A percentile compares a stretch with the other conserved stretches of the same genome.
These are phyloP conservation scores for Ctenicera cuprea DNA, from an alignment of 2,888 invertebrate species.

Conservation along the genomic window DNA sequence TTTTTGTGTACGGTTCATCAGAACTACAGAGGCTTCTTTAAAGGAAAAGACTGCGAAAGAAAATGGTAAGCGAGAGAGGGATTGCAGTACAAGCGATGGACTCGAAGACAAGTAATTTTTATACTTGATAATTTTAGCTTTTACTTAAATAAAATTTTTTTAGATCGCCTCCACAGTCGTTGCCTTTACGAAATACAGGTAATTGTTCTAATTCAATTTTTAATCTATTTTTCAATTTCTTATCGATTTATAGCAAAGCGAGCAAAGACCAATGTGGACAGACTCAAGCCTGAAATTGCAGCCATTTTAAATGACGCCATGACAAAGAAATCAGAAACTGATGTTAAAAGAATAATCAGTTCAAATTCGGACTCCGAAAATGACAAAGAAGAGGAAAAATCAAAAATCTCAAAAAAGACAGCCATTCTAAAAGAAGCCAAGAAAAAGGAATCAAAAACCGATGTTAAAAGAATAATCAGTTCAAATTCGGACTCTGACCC, in stretches of 20 bases:
- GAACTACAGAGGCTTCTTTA: not conserved
- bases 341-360: not conserved
- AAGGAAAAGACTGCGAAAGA: not conserved
- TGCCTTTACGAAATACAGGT: slow-evolving; percentile 17
- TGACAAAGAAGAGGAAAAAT: no score
- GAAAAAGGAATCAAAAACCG: not conserved
- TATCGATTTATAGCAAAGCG: slow-evolving; percentile 45
- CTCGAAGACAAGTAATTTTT: not conserved
- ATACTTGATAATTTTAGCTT: not conserved
- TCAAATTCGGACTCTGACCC: no score
- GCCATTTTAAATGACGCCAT: slow-evolving; percentile 9
- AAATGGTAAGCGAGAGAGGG: not conserved
- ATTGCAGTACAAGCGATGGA: not conserved
- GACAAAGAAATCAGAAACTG: not conserved
- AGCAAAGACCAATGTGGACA: slow-evolving; percentile 22
- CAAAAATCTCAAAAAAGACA: no score
- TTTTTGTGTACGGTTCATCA: slow-evolving; percentile 19
- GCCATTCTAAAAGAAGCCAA: slow-evolving; percentile 13
- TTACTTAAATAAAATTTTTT: not conserved
- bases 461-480: not conserved
- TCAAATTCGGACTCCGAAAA: no score
- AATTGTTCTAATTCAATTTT: not conserved
- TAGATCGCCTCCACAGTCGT: not conserved
- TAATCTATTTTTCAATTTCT: slow-evolving; percentile 18
- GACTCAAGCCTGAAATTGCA: slow-evolving; percentile 44